Evolutionary conservation across 1,140 invertebrate genomes (phyloP).

Genomic region (Lamellibrachia luymesi): DNA sequence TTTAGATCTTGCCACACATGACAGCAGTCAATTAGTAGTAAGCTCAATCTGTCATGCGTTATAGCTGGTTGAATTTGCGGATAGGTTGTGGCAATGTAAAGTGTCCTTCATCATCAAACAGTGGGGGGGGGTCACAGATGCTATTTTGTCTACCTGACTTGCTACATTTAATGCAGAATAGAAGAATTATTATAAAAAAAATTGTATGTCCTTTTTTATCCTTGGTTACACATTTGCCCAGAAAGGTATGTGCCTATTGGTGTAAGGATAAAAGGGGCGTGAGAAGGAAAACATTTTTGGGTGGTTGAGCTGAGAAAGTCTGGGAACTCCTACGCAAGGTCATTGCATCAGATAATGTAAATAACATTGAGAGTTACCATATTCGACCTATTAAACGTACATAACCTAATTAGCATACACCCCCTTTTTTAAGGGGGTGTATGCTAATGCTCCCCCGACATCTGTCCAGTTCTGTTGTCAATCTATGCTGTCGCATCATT

Average conservation of each 20-base stretch:
- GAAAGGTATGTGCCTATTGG: no score
- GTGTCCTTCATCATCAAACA: background rate
- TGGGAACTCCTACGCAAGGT: no score
- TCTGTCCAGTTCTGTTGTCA: background rate
- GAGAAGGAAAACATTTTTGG: no score
- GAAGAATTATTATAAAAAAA: background rate
- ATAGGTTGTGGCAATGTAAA: background rate
- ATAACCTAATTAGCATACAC: no score
- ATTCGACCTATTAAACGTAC: no score
- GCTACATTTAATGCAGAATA: background rate
- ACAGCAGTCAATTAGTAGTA: background rate
- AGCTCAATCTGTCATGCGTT: background rate
- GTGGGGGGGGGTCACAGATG: background rate
- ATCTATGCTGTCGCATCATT: background rate
- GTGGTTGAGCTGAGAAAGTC: no score
- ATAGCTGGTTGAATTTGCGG: background rate
- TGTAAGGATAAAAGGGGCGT: no score
- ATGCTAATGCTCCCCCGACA: no score
- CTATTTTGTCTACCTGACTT: background rate
- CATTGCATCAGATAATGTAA: no score
- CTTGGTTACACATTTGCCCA: no score
- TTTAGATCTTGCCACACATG: background rate
- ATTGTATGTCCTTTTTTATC: background rate
- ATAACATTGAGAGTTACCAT: no score
- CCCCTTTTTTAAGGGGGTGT: no score